These are phyloP conservation scores for Mongoloraphidia duomilia DNA, from an alignment of 2,888 invertebrate species.

Conservation along the genomic window DNA sequence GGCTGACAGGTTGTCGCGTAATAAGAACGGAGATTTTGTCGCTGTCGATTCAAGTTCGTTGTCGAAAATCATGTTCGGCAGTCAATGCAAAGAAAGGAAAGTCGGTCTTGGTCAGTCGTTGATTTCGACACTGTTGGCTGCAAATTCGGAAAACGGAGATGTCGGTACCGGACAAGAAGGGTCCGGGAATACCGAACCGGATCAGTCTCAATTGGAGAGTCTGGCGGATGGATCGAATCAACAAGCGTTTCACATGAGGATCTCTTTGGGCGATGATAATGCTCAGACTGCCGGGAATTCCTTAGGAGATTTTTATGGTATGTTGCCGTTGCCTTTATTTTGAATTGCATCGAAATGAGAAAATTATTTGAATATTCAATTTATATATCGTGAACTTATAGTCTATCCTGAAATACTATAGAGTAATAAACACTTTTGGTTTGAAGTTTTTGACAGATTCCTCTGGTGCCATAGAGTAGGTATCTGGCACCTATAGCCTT, in stretches of 20 bases:
- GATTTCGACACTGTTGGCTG: constrained; percentile 18
- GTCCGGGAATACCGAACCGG: constrained; percentile 22
- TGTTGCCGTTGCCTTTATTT: neutral
- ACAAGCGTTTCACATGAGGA: constrained; percentile 25
- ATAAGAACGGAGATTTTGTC: constrained; percentile 1
- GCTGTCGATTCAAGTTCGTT: constrained; percentile 8
- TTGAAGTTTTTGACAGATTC: no score
- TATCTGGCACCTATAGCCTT: no score
- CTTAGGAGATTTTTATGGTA: constrained; percentile 27
- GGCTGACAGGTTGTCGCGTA: constrained; percentile 14
- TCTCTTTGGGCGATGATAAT: constrained; percentile 26
- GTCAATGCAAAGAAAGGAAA: constrained; percentile 18
- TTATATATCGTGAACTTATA: no score
- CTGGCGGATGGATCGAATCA: constrained; percentile 20
- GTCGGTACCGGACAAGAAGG: constrained; percentile 15
- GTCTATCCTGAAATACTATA: no score
- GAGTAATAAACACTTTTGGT: no score
- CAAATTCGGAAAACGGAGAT: constrained; percentile 11
- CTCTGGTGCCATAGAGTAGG: no score
- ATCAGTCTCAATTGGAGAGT: constrained; percentile 22
- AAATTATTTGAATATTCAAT: no score
- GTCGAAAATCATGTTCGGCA: constrained; percentile 14
- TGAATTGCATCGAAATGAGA: no score
- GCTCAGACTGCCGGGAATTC: constrained; percentile 13
- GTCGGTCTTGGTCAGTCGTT: constrained; percentile 17